Conservation (phyloP, 2,797 vertebrate species). For the Gymnothorax javanicus region DNA sequence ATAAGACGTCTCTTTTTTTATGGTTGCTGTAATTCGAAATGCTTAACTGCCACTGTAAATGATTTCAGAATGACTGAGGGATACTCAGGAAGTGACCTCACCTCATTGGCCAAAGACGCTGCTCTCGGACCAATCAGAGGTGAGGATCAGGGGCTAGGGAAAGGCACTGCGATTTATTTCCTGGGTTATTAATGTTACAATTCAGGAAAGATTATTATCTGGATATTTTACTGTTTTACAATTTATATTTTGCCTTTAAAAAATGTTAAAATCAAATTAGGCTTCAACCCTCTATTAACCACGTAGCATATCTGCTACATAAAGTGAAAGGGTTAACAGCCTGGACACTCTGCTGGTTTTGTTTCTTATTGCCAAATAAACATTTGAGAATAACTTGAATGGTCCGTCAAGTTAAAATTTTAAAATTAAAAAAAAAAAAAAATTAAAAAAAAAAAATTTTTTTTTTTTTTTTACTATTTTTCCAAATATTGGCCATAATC, state of each 20-base stretch:
- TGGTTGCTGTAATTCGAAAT: neutral
- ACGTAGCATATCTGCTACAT: too few species aligned
- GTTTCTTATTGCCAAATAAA: too few species aligned
- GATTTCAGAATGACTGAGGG: slow-evolving; percentile 81
- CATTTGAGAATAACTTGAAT: too few species aligned
- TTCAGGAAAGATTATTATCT: neutral
- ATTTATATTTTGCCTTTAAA: neutral
- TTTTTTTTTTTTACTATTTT: too few species aligned
- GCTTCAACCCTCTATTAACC: too few species aligned
- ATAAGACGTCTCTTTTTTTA: neutral
- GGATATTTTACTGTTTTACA: neutral
- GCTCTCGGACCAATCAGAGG: slow-evolving; percentile 95
- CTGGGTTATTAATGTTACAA: neutral
- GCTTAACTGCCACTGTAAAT: neutral
- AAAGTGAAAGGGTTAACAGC: too few species aligned
- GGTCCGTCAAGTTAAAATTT: too few species aligned
- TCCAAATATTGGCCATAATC: too few species aligned
- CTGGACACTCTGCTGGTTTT: too few species aligned
- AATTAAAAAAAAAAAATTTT: too few species aligned
- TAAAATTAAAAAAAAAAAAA: too few species aligned
- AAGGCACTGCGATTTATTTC: neutral
- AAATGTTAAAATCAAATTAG: neutral
- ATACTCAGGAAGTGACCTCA: slow-evolving; percentile 97
- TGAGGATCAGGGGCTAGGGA: slow-evolving; percentile 50
- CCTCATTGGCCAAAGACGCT: slow-evolving; percentile 94